Base-by-base conservation (phyloP, 1,140 invertebrate species). In the Macrotrachela quadricornifera region DNA sequence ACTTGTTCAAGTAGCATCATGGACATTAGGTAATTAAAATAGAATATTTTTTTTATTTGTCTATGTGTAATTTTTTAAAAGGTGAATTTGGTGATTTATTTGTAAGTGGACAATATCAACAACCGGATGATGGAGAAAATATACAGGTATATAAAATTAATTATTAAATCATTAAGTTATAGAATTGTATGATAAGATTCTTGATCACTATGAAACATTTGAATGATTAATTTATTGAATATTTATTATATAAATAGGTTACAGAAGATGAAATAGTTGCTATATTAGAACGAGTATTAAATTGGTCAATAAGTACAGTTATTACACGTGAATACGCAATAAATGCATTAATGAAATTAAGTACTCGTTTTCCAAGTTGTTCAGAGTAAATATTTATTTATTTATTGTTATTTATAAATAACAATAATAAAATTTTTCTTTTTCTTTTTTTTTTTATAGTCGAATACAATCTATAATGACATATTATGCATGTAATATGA, bases 1-100 rank as follows among this genome's bases (percentile, higher is more conserved):
- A 10, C 71, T 92, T 30, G 76, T 80, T 36, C 83, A 83, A 72
- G 86, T 96, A 13, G 85, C 86, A 14, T 82, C 83, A 12, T 97
- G 92, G 92, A 49, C 46, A 39, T 17, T 54, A 16, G 53, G 53
- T 13, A 92, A 97, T 70, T 96, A 8, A 30, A 30, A 30, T 30
- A n/a, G n/a, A n/a, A n/a, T n/a, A n/a, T n/a, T n/a, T n/a, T n/a
- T n/a, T n/a, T n/a, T n/a, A n/a, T n/a, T n/a, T n/a, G n/a, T n/a
- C n/a, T n/a, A n/a, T n/a, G n/a, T n/a, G n/a, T n/a, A n/a, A n/a
- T 30, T 30, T 54, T 46, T 8, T 30, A 39, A n/a, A 49, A 16
- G 53, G 53, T 13, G 46, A 54, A 50, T 54, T 49, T 15, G 46
- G 46, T 42, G 46, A 54, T n/a, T 37, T 46, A 49, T 54, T 44